Evolutionary conservation across 1,140 invertebrate genomes (phyloP).

Genomic region (Apis florea): DNA sequence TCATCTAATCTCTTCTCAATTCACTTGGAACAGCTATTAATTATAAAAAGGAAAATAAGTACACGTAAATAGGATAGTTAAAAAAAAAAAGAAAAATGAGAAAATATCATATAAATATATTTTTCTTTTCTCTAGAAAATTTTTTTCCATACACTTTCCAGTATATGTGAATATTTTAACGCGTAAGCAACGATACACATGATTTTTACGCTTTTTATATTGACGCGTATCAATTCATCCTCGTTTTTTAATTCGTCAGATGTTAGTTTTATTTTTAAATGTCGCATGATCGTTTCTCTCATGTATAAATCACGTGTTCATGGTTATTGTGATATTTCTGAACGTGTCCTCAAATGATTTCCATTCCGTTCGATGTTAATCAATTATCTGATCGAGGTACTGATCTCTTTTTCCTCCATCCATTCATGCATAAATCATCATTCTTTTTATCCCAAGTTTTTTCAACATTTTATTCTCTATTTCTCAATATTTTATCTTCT

Average conservation of each 20-base stretch:
- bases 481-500: slow-evolving; percentile 15
- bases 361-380: slow-evolving; percentile 12
- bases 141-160: neutral
- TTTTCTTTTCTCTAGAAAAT: neutral
- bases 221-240: neutral
- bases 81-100: neutral
- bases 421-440: slow-evolving; percentile 41
- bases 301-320: slow-evolving; percentile 27
- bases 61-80: neutral
- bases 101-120: neutral
- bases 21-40: too few species aligned
- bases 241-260: slow-evolving; percentile 10
- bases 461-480: too few species aligned
- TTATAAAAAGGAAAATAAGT: neutral
- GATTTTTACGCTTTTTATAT: neutral
- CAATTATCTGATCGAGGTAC: slow-evolving; percentile 11
- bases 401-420: slow-evolving; percentile 43
- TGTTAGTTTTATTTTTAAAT: slow-evolving; percentile 19
- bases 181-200: neutral
- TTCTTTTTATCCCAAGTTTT: too few species aligned
- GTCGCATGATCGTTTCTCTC: neutral
- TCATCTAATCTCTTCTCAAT: too few species aligned
- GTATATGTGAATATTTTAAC: neutral
- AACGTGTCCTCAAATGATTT: neutral
- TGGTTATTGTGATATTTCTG: neutral